Base-by-base conservation (phyloP, 2,888 invertebrate species). In the Philhelius pedissequus region DNA sequence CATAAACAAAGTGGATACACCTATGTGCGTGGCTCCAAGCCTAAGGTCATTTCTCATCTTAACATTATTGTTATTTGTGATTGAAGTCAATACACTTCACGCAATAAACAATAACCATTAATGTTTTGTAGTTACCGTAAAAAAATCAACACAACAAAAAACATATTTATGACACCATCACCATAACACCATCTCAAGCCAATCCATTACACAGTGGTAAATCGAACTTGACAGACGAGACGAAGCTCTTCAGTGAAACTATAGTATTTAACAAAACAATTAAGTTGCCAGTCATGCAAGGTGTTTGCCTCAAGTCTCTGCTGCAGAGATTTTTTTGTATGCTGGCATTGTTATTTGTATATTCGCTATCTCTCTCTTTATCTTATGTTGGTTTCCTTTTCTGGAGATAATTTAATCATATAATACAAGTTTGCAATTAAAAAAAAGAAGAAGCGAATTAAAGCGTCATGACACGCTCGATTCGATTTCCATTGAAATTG, bases 241-340 rank as follows among this genome's bases (percentile, higher is more conserved):
- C 7, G 9, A 30, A 48, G 5, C 35, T 38, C 15, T 27, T 30
- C 58, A 40, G 32, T 40, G 15, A 52, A 76, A 69, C 9, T 58
- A 43, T n/a, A n/a, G n/a, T n/a, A n/a, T 60, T 69, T 32, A 60
- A 60, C 76, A 70, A 45, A 77, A 77, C 60, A 70, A 70, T 70
- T 45, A 43, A 70, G 8, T 54, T 70, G 70, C 35, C 38, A 52
- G 70, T 77, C 77, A 70, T 77, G 64, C 35, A 1, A 30, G 38
- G 69, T 77, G 69, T 60, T 40, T 50, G 48, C 50, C 30, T 50
- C 38, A 22, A 40, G 38, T 60, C 50, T n/a, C n/a, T n/a, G n/a
- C n/a, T 75, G 58, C 3, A 22, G 9, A 18, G 15, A 70, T n/a
- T 54, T 58, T 35, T 75, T 40, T 76, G 15, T n/a, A 18, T 35